Evolutionary conservation across 2,888 invertebrate species (phyloP).

Genomic region (Sthenelais limicola): DNA sequence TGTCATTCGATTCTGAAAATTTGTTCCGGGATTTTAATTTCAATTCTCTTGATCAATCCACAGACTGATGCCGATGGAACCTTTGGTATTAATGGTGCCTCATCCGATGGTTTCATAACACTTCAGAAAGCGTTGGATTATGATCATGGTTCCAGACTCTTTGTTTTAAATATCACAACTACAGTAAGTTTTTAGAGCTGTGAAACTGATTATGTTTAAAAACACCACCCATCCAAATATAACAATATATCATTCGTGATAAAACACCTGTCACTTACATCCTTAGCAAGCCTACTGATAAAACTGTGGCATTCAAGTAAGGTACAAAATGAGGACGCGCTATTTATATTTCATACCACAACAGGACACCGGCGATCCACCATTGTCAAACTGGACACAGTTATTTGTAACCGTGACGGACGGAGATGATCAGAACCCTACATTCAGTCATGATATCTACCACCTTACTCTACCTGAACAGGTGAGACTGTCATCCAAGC

Average conservation of each 20-base stretch:
- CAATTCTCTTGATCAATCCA: too few species aligned
- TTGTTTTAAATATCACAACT: conserved; percentile 44
- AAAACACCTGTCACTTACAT: too few species aligned
- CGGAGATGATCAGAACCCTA: conserved; percentile 47
- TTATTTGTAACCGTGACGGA: conserved; percentile 43
- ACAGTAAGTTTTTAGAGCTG: conserved; percentile 42
- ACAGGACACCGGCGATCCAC: conserved; percentile 41
- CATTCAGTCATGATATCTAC: conserved; percentile 42
- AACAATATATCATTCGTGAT: too few species aligned
- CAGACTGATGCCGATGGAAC: conserved; percentile 39
- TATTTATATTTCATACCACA: not conserved
- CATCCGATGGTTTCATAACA: conserved; percentile 43
- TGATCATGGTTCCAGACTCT: conserved; percentile 41
- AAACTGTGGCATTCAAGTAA: too few species aligned
- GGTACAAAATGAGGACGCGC: not conserved
- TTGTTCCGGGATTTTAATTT: too few species aligned
- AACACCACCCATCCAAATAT: too few species aligned
- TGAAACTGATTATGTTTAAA: not conserved
- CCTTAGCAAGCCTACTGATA: too few species aligned
- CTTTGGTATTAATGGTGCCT: conserved; percentile 43
- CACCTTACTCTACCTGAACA: conserved; percentile 42
- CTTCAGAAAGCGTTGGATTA: conserved; percentile 43
- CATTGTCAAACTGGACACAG: conserved; percentile 43
- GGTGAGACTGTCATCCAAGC: conserved; percentile 33
- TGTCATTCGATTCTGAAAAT: too few species aligned